Conservation (phyloP, 2,113 vertebrate species). For the Rhinoderma darwinii region DNA sequence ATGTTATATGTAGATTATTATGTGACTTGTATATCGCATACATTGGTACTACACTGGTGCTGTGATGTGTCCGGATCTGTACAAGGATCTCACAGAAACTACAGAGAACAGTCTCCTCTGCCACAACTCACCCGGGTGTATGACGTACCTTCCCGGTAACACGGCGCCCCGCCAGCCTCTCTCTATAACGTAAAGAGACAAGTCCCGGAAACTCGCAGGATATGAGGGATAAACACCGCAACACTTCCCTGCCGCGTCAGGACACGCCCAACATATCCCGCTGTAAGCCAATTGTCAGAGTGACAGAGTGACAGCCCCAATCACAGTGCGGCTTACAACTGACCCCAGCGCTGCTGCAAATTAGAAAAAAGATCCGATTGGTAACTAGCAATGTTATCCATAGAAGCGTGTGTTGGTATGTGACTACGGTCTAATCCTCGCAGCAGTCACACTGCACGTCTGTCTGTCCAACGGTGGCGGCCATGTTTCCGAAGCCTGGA, state of each 20-base stretch:
- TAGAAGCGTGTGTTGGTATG: constrained; percentile 23
- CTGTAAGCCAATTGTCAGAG: background rate
- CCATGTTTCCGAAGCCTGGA: constrained; percentile 15
- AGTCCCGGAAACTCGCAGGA: constrained; percentile 10
- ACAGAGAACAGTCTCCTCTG: too few species aligned
- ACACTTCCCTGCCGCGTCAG: constrained; percentile 23
- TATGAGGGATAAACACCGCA: constrained; percentile 3
- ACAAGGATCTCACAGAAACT: background rate
- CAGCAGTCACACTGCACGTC: background rate
- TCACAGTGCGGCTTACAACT: background rate
- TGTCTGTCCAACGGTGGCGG: background rate
- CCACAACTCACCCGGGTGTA: background rate
- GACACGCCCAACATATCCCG: background rate
- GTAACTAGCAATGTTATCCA: background rate
- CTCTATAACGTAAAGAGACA: background rate
- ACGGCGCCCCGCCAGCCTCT: background rate
- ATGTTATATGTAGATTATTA: too few species aligned
- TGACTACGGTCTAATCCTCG: background rate
- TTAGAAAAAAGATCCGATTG: background rate
- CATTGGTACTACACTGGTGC: too few species aligned
- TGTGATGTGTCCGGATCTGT: too few species aligned
- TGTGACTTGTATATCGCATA: too few species aligned
- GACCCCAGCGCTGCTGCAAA: too few species aligned
- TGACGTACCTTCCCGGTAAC: background rate
- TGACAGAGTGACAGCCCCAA: background rate